Conservation (phyloP, 30 jellyfish, hydroid and myxozoan genomes). For the Morbakka virulenta region DNA sequence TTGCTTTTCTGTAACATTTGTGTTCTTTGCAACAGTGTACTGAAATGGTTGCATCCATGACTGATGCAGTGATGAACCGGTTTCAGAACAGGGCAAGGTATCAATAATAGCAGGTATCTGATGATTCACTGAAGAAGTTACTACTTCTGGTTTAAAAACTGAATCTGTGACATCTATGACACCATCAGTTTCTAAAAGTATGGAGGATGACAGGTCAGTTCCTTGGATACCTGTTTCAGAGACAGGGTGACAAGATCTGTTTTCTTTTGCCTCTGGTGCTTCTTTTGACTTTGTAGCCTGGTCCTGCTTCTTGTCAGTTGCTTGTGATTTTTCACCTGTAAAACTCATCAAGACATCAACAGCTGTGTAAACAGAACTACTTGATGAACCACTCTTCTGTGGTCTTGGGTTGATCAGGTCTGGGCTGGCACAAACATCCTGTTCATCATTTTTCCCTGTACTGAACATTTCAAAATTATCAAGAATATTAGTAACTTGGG, state of each 20-base stretch:
- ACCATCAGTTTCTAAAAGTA: constrained; percentile 11
- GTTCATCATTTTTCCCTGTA: not conserved
- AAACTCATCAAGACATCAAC: constrained; percentile 94
- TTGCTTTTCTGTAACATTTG: not conserved
- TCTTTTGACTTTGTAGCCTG: not conserved
- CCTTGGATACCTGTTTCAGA: constrained; percentile 18
- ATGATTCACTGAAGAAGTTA: not conserved
- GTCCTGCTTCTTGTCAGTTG: not conserved
- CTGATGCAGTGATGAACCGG: not conserved
- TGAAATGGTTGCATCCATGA: not conserved
- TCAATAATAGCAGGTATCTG: not conserved
- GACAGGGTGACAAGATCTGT: constrained; percentile 10
- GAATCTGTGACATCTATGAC: not conserved
- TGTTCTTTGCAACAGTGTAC: not conserved
- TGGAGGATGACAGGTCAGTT: not conserved
- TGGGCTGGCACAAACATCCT: constrained; percentile 36
- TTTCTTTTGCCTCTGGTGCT: constrained; percentile 8
- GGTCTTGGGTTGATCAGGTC: constrained; percentile 77
- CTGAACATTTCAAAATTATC: not conserved
- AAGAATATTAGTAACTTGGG: not conserved
- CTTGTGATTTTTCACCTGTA: constrained; percentile 10
- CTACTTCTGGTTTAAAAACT: not conserved
- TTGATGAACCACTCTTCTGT: constrained; percentile 72
- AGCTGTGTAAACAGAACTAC: constrained; percentile 96
- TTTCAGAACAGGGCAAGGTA: not conserved